These are phyloP conservation scores for Pomatorhinus ruficollis DNA, from an alignment of 2,113 vertebrate genomes.

Conservation along the genomic window DNA sequence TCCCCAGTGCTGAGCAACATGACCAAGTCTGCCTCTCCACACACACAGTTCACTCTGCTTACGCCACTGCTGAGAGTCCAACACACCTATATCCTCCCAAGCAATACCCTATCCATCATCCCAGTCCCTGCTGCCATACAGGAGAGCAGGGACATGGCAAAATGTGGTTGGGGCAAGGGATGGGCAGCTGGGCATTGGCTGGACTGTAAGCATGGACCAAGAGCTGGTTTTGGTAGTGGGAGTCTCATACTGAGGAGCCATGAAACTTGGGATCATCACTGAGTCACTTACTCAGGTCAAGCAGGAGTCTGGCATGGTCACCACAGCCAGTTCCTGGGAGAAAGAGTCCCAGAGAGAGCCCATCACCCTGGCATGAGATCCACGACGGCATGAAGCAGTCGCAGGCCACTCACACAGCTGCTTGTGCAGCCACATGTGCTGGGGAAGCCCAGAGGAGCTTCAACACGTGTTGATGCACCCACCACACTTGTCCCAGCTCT, in stretches of 20 bases:
- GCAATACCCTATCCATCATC: neutral
- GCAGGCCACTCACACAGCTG: rapidly evolving
- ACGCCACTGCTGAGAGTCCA: neutral
- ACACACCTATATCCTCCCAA: no score
- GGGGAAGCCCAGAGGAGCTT: neutral
- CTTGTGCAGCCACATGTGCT: neutral
- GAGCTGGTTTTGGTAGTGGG: neutral
- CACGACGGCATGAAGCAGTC: rapidly evolving
- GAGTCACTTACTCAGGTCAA: neutral
- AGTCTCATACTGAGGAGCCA: neutral
- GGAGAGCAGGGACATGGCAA: neutral
- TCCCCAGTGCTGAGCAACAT: neutral
- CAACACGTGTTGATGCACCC: rapidly evolving
- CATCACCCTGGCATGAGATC: rapidly evolving
- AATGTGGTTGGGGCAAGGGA: neutral
- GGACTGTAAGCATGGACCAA: neutral
- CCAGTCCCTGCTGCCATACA: neutral
- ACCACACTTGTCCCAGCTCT: neutral
- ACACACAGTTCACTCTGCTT: neutral
- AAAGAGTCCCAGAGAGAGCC: neutral
- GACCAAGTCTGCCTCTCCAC: neutral
- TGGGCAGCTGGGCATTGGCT: neutral
- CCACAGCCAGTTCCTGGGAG: neutral
- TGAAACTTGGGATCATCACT: neutral
- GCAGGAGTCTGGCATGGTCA: neutral